Percentiles rank a stretch among this genome's conserved stretches.
phyloP scores from a whole-genome alignment of 2,888 invertebrate species.

The Homarus gammarus region DNA sequence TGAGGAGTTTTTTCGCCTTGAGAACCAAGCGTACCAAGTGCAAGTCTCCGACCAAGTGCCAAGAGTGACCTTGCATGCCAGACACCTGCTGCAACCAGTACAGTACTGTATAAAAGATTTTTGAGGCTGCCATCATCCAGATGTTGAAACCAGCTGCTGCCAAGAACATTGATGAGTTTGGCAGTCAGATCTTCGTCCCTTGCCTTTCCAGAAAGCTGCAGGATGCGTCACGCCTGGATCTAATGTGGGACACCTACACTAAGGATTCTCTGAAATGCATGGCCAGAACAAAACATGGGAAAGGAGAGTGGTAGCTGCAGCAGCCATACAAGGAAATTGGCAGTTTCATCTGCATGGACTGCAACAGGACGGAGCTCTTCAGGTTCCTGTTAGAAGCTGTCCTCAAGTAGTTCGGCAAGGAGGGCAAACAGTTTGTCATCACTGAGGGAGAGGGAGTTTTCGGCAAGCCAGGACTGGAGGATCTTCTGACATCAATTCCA shows the following conservation, averaged over 20 bases:
- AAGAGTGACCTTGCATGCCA: conserved; percentile 15
- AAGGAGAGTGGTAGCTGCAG: conserved; percentile 7
- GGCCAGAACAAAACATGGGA: neutral
- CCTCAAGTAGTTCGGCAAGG: neutral
- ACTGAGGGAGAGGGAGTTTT: conserved; percentile 7
- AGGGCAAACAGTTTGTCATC: neutral
- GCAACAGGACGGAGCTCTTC: conserved; percentile 24
- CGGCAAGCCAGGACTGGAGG: conserved; percentile 26
- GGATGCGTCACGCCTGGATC: conserved; percentile 6
- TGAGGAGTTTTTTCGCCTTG: conserved; percentile 20
- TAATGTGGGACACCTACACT: neutral
- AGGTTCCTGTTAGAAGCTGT: conserved; percentile 38
- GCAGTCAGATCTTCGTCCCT: neutral
- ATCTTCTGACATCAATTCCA: too few relatives aligned
- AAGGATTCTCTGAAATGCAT: neutral
- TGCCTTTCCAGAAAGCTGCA: conserved; percentile 8
- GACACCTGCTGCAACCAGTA: neutral
- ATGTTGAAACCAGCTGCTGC: conserved; percentile 10
- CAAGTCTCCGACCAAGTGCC: neutral
- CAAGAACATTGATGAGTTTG: conserved; percentile 22
- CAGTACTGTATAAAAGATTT: neutral
- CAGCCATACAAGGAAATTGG: conserved; percentile 36
- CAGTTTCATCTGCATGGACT: conserved; percentile 34
- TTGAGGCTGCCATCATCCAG: conserved; percentile 38
- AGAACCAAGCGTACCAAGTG: conserved; percentile 19